Percentiles rank a stretch among this genome's conserved stretches.
Evolutionary conservation across 2,113 vertebrate genomes (phyloP).

Genomic region (Platycercus adscitus): DNA sequence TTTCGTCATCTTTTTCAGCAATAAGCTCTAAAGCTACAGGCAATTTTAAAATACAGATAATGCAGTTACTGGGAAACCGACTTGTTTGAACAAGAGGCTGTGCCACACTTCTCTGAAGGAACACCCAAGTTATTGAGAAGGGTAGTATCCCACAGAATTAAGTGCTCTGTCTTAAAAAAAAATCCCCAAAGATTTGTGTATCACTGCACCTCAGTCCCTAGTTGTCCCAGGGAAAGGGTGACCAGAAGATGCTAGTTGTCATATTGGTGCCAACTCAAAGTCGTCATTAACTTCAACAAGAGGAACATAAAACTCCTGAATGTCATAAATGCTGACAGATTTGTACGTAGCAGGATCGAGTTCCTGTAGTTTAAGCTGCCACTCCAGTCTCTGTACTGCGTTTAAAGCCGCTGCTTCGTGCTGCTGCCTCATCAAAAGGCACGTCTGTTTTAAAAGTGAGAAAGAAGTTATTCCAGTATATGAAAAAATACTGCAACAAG

Average conservation of each 20-base stretch:
- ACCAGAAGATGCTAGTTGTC: conserved; percentile 55
- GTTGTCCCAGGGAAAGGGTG: background rate
- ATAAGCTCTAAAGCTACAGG: conserved; percentile 15
- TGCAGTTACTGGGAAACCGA: conserved; percentile 48
- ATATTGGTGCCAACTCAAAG: conserved; percentile 98
- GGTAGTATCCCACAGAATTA: conserved; percentile 52
- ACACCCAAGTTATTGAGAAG: conserved; percentile 39
- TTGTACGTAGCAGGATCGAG: conserved; percentile 96
- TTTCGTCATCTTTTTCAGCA: conserved; percentile 55
- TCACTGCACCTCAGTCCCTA: background rate
- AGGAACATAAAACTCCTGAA: conserved; percentile 97
- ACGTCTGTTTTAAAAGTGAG: conserved; percentile 81
- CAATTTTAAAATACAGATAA: conserved; percentile 56
- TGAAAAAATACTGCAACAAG: background rate
- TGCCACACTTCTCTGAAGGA: conserved; percentile 48
- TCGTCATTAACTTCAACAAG: conserved; percentile 99
- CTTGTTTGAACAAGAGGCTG: background rate
- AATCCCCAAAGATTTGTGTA: background rate
- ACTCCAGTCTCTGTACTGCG: conserved; percentile 95
- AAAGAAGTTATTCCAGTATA: background rate
- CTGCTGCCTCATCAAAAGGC: conserved; percentile 98
- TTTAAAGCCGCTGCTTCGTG: conserved; percentile 98
- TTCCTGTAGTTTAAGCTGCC: conserved; percentile 98
- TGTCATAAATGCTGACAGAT: conserved; percentile 98
- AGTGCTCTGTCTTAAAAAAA: conserved; percentile 44